Base-by-base conservation (phyloP, 2,113 vertebrate species). In the Albula glossodonta region DNA sequence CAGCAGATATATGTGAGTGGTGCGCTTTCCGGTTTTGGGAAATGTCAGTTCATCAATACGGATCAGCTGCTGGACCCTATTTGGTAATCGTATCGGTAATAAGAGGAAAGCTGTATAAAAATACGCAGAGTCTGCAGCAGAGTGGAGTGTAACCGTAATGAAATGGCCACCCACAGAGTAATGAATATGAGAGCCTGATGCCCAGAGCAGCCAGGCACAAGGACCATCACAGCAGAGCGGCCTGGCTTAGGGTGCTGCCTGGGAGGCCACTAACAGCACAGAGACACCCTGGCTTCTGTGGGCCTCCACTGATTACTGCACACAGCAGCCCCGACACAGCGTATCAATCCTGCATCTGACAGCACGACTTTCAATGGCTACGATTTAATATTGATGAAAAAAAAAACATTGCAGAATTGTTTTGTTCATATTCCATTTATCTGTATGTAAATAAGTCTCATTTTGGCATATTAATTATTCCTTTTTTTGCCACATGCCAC, bases 11-110 rank as follows among this genome's bases (percentile, higher is more conserved):
- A 91, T 52, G 91, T 90, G 86, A 88, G 83, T 87, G 91, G 10
- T 48, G 11, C 3, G 51, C 84, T 89, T 91, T 80, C 92, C 92
- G 83, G 91, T 93, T 41, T 92, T 91, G 83, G 87, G 83, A 91
- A 93, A 91, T 88, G 90, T 91, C 90, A 89, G 87, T 90, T 90
- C 86, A 92, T 92, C 89, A 88, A 83, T 86, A 89, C 83, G 88
- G 85, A 83, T 5, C 63, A 9, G 15, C 48, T 74, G 5, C 19
- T 63, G 10, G 19, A 57, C 53, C 82, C 7, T n/a, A 48, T 51
- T 78, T 57, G 84, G 83, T 87, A 80, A 50, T 78, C n/a, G 53
- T 41, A 41, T 1, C 57, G 56, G 4, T 53, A 53, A 51, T 70
- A 51, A 85, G 56, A 63, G 5, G 25, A 85, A 0, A 51, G 41